phyloP scores from a whole-genome alignment of 2,888 invertebrate species.

The Drosophila differens region DNA sequence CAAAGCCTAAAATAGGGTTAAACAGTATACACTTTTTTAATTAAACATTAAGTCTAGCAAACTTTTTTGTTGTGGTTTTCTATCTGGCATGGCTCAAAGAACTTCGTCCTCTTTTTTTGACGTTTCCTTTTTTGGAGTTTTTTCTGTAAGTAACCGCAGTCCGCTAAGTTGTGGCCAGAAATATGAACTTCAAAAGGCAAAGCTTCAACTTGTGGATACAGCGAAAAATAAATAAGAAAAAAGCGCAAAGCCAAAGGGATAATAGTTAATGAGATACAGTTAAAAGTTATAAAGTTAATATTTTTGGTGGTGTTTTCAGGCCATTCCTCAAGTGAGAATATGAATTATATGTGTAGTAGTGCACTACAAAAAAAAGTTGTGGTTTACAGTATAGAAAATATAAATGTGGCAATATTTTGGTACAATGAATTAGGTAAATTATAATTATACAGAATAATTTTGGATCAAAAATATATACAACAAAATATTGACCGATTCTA shows the following conservation, averaged over 20 bases:
- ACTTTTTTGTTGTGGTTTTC: conserved; percentile 49
- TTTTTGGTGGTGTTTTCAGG: neutral
- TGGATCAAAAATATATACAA: neutral
- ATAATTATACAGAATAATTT: neutral
- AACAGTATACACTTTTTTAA: conserved; percentile 59
- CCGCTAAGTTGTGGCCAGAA: conserved; percentile 56
- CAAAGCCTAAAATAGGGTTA: conserved; percentile 63
- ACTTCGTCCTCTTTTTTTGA: conserved; percentile 23
- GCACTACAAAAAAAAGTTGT: neutral
- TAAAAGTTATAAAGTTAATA: conserved; percentile 15
- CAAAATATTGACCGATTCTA: neutral
- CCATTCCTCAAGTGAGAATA: neutral
- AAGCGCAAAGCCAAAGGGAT: conserved; percentile 7
- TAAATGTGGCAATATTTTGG: neutral
- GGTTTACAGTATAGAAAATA: neutral
- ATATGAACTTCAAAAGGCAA: conserved; percentile 52
- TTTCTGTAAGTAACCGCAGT: conserved; percentile 40
- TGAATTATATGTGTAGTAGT: neutral
- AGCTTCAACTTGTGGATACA: conserved; percentile 24
- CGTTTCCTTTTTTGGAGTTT: conserved; percentile 32
- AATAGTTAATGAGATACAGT: conserved; percentile 45
- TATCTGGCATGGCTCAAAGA: conserved; percentile 38
- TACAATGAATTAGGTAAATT: neutral
- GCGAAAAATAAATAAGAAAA: neutral
- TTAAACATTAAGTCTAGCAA: conserved; percentile 66